Percentiles rank a stretch among this genome's conserved stretches.
Conservation (phyloP, 2,797 vertebrate genomes). For the Poeciliopsis paucimaculata region DNA sequence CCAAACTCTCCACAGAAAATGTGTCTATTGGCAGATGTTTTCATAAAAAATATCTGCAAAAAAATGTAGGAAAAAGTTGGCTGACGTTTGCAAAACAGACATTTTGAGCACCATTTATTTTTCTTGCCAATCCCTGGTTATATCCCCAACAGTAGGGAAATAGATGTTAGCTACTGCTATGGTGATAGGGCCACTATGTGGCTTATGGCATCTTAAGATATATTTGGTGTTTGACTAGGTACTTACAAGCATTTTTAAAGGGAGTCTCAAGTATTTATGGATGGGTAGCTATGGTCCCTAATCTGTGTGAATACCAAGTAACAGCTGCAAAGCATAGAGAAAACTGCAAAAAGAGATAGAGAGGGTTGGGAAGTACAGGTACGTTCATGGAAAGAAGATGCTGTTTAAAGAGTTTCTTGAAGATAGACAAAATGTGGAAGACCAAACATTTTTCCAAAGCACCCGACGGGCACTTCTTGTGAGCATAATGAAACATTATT, state of each 20-base stretch:
- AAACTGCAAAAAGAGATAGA: background rate
- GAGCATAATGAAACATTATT: slow-evolving; percentile 3
- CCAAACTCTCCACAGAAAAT: too few species aligned
- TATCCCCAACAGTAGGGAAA: background rate
- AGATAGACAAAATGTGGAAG: background rate
- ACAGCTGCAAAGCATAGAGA: background rate
- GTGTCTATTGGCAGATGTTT: too few species aligned
- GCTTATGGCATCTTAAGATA: background rate
- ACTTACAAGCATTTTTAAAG: background rate
- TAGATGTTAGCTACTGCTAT: background rate
- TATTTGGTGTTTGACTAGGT: background rate
- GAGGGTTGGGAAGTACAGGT: background rate
- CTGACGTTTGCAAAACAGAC: too few species aligned
- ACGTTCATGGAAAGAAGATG: background rate
- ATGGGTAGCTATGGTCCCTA: background rate
- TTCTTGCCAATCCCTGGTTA: background rate
- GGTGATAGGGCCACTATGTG: background rate
- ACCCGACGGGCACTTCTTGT: background rate
- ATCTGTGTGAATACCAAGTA: background rate
- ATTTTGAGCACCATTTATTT: background rate
- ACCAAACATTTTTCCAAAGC: background rate
- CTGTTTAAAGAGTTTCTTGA: background rate
- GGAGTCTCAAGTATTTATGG: background rate
- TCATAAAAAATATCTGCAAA: too few species aligned
- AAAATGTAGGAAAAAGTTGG: background rate